Evolutionary conservation across 2,113 vertebrate genomes (phyloP).

Genomic region (Suncus etruscus): DNA sequence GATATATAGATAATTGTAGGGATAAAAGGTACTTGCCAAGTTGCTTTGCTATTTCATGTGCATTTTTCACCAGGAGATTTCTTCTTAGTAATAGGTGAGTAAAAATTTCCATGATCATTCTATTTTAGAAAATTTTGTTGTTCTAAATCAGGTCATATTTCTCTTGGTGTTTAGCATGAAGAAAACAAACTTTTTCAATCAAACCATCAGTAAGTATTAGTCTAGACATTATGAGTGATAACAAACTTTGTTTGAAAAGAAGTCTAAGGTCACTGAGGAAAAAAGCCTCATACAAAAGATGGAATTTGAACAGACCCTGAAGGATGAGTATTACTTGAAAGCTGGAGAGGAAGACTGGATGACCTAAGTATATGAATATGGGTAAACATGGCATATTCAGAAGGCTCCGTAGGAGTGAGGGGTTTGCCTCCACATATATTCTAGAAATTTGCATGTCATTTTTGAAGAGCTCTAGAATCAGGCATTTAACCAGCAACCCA

Average conservation of each 20-base stretch:
- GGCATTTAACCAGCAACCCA: neutral
- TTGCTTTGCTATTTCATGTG: constrained; percentile 13
- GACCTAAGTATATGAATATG: neutral
- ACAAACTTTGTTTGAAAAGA: neutral
- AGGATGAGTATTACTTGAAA: neutral
- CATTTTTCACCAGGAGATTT: neutral
- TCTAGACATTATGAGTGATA: constrained; percentile 27
- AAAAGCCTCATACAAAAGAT: constrained; percentile 6
- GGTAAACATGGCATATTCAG: neutral
- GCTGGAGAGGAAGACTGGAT: neutral
- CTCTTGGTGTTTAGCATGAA: constrained; percentile 18
- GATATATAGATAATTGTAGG: neutral
- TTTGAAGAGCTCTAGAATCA: constrained; percentile 15
- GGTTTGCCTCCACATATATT: neutral
- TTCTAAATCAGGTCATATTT: neutral
- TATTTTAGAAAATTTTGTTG: neutral
- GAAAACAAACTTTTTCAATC: constrained; percentile 22
- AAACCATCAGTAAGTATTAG: neutral
- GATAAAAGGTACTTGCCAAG: neutral
- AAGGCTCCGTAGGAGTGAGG: neutral
- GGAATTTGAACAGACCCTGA: neutral
- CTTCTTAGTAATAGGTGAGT: neutral
- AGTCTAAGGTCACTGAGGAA: neutral
- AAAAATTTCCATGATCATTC: neutral
- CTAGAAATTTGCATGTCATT: neutral